Percentiles rank a stretch among this genome's conserved stretches.
Conservation (phyloP, 2,888 invertebrate species). For the Polydrusus pterygomalis region DNA sequence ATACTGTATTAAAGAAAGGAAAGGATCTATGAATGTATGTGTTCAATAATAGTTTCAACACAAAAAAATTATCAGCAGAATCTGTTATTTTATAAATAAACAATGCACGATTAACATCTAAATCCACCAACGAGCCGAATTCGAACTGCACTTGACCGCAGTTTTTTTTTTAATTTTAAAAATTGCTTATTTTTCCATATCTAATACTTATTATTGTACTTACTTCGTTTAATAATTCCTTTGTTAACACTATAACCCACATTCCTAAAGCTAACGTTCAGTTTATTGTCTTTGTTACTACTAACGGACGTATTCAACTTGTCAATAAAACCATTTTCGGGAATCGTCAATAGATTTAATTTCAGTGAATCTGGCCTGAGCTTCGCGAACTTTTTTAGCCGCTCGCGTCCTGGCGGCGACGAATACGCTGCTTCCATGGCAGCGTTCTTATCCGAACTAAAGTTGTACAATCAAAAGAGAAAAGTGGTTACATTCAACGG, state of each 20-base stretch:
- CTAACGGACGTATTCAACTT: slow-evolving; percentile 52
- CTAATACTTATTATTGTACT: too few relatives aligned
- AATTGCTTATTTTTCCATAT: too few relatives aligned
- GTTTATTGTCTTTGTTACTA: slow-evolving; percentile 57
- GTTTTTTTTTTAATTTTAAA: background rate
- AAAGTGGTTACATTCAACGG: background rate
- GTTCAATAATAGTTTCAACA: too few relatives aligned
- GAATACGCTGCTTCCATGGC: slow-evolving; percentile 37
- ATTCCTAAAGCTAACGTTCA: slow-evolving; percentile 81
- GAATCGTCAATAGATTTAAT: slow-evolving; percentile 66
- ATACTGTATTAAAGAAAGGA: too few relatives aligned
- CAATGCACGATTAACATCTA: too few relatives aligned
- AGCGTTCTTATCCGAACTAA: slow-evolving; percentile 24
- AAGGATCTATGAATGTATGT: too few relatives aligned
- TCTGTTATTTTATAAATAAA: too few relatives aligned
- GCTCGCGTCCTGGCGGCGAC: slow-evolving; percentile 33
- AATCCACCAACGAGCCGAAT: too few relatives aligned
- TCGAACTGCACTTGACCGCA: too few relatives aligned
- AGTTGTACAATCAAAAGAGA: slow-evolving; percentile 4
- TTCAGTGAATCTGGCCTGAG: slow-evolving; percentile 67
- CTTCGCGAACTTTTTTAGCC: slow-evolving; percentile 23
- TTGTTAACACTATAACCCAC: slow-evolving; percentile 79
- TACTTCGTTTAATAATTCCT: slow-evolving; percentile 76
- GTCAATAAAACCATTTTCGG: slow-evolving; percentile 62
- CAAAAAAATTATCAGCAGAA: too few relatives aligned